Base-by-base conservation (phyloP, 1,140 invertebrate species). In the Aphaenogaster rudis region DNA sequence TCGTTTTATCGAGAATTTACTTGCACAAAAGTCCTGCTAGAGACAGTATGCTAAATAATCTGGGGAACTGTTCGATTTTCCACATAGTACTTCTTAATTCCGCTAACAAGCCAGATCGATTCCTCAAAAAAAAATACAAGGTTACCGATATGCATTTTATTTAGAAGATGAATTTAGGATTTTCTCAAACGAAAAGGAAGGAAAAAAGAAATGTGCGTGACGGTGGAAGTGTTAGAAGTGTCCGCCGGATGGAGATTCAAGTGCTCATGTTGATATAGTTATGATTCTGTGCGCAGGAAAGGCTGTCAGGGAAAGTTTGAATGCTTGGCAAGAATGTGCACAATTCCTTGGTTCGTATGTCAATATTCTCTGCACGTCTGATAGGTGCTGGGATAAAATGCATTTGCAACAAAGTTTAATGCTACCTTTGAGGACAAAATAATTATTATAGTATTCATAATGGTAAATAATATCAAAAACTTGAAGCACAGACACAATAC, bases 301-400 rank as follows among this genome's bases (percentile, higher is more conserved):
- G 72, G 61, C 86, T 67, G 71, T 82, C 71, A 42, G 80, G 9
- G 42, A 86, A 88, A 61, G 72, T 84, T 63, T 86, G 74, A 88
- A 86, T 76, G 69, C 54, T 76, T 78, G 76, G 57, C 66, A 48
- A 45, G 54, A 76, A 54, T 50, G 39, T 77, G 78, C 82, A 81
- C 59, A 66, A 64, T 90, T 61, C 57, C 13, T 86, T 87, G 88
- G 88, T 90, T 90, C 88, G 88, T 90, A 90, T 90, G 79, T 87
- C 86, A 72, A 81, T 89, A 82, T 89, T 74, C 52, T 82, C 54
- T 61, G 42, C 52, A 74, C 67, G 67, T 72, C 21, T 59, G 78
- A 81, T 57, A 61, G 80, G 78, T 80, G 61, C 42, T 74, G 54
- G 54, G 45, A 15, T 82, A 72, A 72, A 74, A 74, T 45, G 21